phyloP scores from a whole-genome alignment of 1,140 invertebrate genomes.

The Heliothis subflexa region DNA sequence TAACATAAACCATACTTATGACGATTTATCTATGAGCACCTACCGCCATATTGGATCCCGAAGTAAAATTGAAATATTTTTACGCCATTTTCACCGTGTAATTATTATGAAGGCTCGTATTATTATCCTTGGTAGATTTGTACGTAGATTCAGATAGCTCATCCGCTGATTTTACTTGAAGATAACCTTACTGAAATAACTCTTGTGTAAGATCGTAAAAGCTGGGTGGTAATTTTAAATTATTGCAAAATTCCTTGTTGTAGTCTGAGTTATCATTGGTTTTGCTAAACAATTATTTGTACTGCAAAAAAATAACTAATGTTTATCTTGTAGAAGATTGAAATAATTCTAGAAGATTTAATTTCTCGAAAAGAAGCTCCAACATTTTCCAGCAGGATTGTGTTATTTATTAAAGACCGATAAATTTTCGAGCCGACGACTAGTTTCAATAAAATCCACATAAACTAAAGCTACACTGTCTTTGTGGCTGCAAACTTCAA shows the following conservation, averaged over 20 bases:
- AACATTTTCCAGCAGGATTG: no score
- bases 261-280: no score
- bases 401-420: no score
- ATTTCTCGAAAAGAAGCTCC: no score
- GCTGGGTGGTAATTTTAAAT: background rate
- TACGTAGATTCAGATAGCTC: conserved; percentile 23
- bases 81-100: conserved; percentile 25
- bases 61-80: conserved; percentile 36
- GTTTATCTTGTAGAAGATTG: no score
- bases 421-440: no score
- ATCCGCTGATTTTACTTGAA: conserved; percentile 7
- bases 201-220: background rate
- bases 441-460: no score
- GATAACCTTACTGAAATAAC: conserved; percentile 6
- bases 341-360: no score
- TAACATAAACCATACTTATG: background rate
- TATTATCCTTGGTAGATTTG: conserved; percentile 26
- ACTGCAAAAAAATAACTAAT: no score
- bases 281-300: no score
- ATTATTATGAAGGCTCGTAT: conserved; percentile 30
- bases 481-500: no score
- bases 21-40: background rate
- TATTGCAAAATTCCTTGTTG: background rate
- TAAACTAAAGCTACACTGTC: no score
- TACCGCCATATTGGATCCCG: conserved; percentile 7